phyloP scores from a whole-genome alignment of 2,113 vertebrate genomes.

The Syrrhaptes paradoxus region DNA sequence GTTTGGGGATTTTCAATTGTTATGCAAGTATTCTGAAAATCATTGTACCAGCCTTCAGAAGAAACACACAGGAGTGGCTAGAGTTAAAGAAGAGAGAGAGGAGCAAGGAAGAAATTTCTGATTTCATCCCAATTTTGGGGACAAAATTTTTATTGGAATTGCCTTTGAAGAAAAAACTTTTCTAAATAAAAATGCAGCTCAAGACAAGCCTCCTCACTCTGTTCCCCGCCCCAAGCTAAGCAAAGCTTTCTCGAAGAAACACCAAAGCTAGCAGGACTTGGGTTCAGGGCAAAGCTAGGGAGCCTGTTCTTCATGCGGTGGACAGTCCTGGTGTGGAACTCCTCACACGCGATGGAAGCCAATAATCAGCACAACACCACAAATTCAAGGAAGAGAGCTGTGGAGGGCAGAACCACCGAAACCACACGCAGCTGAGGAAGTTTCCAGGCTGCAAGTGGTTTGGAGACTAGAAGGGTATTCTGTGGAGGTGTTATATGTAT shows the following conservation, averaged over 20 bases:
- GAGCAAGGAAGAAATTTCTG: not conserved
- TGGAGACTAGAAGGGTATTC: not conserved
- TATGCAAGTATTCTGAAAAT: not conserved
- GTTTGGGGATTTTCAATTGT: not conserved
- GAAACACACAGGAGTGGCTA: not conserved
- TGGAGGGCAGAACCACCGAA: not conserved
- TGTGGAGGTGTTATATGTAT: not conserved
- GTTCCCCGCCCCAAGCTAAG: not conserved
- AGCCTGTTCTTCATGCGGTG: not conserved
- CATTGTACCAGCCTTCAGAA: not conserved
- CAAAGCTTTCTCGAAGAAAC: not conserved
- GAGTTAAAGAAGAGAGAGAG: not conserved
- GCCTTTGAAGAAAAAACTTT: not conserved
- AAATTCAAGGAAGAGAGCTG: not conserved
- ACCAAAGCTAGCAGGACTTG: not conserved
- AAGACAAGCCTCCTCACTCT: not conserved
- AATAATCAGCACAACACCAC: accelerated
- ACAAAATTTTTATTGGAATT: not conserved
- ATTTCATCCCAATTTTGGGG: not conserved
- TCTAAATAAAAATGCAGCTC: not conserved
- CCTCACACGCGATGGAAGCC: not conserved
- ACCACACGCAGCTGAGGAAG: not conserved
- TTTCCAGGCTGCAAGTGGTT: not conserved
- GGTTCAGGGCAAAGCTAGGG: not conserved
- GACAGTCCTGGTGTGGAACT: not conserved